A percentile compares a stretch with the other conserved stretches of the same genome.
Conservation (phyloP, 1,140 invertebrate genomes). For the Saccostrea echinata region DNA sequence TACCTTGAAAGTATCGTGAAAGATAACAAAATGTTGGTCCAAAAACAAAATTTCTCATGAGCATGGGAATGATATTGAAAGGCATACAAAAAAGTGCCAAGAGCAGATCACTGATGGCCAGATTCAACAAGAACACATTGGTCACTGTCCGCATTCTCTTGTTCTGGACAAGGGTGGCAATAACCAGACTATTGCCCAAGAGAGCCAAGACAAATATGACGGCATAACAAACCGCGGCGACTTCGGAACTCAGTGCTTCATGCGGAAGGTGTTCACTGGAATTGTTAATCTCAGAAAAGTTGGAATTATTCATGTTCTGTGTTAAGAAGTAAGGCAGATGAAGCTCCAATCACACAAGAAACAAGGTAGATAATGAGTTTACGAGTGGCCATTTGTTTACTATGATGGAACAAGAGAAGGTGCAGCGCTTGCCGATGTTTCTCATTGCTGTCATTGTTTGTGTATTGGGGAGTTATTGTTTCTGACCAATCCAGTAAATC, state of each 20-base stretch:
- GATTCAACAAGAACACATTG: constrained; percentile 91
- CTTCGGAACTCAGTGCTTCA: constrained; percentile 41
- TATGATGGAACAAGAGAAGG: not conserved
- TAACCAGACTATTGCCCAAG: constrained; percentile 89
- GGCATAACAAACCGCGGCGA: constrained; percentile 86
- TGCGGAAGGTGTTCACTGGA: not conserved
- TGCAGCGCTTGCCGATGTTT: not conserved
- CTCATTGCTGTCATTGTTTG: not conserved
- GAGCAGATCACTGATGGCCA: constrained; percentile 87
- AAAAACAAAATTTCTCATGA: constrained; percentile 91
- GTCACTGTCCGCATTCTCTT: constrained; percentile 93
- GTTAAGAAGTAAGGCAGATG: not conserved
- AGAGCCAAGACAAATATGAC: constrained; percentile 90
- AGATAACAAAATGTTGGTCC: constrained; percentile 90
- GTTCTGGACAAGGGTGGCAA: constrained; percentile 89
- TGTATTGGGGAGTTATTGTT: not conserved
- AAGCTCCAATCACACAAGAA: not conserved
- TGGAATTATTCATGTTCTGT: constrained; percentile 5
- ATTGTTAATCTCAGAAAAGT: constrained; percentile 12
- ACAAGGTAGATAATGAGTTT: not conserved
- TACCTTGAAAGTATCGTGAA: constrained; percentile 88
- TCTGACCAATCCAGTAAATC: not conserved
- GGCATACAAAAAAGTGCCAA: constrained; percentile 94
- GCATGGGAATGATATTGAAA: constrained; percentile 90
- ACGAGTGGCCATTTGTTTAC: not conserved